Evolutionary conservation across 2,797 vertebrate genomes (phyloP).

Genomic region (Macroramphosus scolopax): DNA sequence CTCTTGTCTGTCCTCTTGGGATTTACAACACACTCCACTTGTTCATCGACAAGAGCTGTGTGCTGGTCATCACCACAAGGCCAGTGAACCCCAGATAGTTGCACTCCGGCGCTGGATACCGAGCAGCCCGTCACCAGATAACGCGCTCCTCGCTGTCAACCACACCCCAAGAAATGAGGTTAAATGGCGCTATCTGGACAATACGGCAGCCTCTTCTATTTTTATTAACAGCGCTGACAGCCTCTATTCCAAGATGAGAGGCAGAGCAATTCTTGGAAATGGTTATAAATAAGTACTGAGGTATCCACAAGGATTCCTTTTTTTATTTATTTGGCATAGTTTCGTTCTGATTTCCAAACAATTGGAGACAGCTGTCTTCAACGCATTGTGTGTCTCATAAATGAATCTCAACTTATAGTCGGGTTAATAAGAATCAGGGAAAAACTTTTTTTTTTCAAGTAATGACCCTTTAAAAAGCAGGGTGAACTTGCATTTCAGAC

Average conservation of each 20-base stretch:
- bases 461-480: conserved; percentile 57
- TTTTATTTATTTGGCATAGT: conserved; percentile 44
- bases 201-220: conserved; percentile 73
- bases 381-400: conserved; percentile 32
- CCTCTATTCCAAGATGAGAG: conserved; percentile 58
- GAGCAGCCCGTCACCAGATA: conserved; percentile 65
- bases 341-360: conserved; percentile 41
- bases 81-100: conserved; percentile 71
- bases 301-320: conserved; percentile 32
- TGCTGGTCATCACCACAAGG: conserved; percentile 53
- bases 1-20: conserved; percentile 53
- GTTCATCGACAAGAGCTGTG: conserved; percentile 61
- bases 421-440: conserved; percentile 27
- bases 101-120: conserved; percentile 65
- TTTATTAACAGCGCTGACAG: conserved; percentile 73
- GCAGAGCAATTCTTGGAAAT: conserved; percentile 60
- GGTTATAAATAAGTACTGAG: conserved; percentile 54
- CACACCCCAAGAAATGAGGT: conserved; percentile 71
- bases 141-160: conserved; percentile 61
- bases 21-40: conserved; percentile 58
- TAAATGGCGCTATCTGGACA: conserved; percentile 74
- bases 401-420: conserved; percentile 35
- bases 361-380: conserved; percentile 33
- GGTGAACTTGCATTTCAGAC: conserved; percentile 49
- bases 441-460: conserved; percentile 55